A percentile compares a stretch with the other conserved stretches of the same genome.
These are phyloP conservation scores for Arion vulgaris DNA, from an alignment of 1,140 invertebrate species.

Conservation along the genomic window DNA sequence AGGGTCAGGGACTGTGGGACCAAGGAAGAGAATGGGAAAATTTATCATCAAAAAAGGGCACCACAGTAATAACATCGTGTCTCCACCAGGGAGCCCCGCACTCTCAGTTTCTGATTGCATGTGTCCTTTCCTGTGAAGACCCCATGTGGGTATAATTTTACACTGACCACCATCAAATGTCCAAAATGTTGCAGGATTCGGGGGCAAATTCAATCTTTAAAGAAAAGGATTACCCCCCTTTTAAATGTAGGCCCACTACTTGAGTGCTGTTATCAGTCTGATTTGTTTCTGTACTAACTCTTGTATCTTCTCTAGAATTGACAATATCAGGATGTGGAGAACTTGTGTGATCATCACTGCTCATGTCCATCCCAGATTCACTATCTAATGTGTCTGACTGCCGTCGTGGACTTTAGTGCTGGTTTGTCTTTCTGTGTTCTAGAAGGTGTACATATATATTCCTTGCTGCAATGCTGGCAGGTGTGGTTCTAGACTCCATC, in stretches of 20 bases:
- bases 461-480: background rate
- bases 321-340: conserved; percentile 30
- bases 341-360: conserved; percentile 43
- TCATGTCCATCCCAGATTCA: conserved; percentile 37
- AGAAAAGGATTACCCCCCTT: conserved; percentile 58
- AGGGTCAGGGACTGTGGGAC: conserved; percentile 70
- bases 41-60: conserved; percentile 69
- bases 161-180: conserved; percentile 63
- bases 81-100: conserved; percentile 44
- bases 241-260: conserved; percentile 34
- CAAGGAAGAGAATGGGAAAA: conserved; percentile 70
- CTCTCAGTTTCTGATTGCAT: conserved; percentile 54
- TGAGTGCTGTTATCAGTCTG: conserved; percentile 24
- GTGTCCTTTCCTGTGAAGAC: background rate
- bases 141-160: conserved; percentile 51
- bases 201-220: conserved; percentile 54
- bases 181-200: conserved; percentile 46
- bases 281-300: conserved; percentile 14
- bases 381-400: conserved; percentile 43
- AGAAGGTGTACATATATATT: background rate
- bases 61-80: conserved; percentile 66
- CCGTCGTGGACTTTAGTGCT: background rate
- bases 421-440: conserved; percentile 30
- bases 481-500: conserved; percentile 45
- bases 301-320: conserved; percentile 18